Percentiles rank a stretch among this genome's conserved stretches.
phyloP scores from a whole-genome alignment of 2,797 vertebrate species.

The Cyclopterus lumpus region DNA sequence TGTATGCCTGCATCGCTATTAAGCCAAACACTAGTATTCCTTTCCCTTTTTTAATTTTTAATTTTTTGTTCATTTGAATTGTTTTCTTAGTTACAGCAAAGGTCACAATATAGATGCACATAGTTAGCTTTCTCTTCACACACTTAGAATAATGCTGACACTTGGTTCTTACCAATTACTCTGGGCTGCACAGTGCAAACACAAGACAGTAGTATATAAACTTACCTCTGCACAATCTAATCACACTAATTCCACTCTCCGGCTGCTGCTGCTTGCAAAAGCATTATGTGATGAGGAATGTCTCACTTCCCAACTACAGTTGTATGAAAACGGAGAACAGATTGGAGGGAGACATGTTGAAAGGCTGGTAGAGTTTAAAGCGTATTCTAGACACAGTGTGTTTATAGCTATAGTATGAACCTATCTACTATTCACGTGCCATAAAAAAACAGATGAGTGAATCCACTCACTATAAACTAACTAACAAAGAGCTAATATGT shows the following conservation, averaged over 20 bases:
- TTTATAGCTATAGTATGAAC: conserved; percentile 66
- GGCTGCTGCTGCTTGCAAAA: conserved; percentile 75
- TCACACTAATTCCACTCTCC: conserved; percentile 55
- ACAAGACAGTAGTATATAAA: conserved; percentile 58
- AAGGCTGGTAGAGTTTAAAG: conserved; percentile 39
- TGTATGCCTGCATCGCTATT: conserved; percentile 87
- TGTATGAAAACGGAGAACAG: conserved; percentile 45
- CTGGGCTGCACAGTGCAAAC: conserved; percentile 70
- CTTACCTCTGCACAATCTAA: conserved; percentile 57
- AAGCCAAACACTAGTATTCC: conserved; percentile 84
- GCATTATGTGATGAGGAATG: conserved; percentile 55
- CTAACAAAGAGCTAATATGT: conserved; percentile 76
- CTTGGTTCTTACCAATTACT: conserved; percentile 53
- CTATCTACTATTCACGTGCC: conserved; percentile 78
- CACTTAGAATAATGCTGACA: conserved; percentile 55
- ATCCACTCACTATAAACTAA: conserved; percentile 72
- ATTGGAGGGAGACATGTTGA: conserved; percentile 43
- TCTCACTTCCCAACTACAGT: conserved; percentile 53
- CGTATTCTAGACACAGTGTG: conserved; percentile 55
- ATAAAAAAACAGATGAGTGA: conserved; percentile 76
- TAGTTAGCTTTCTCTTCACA: conserved; percentile 67
- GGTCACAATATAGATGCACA: conserved; percentile 67
- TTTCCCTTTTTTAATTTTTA: conserved; percentile 64
- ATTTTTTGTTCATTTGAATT: conserved; percentile 31
- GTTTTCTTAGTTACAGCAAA: conserved; percentile 60